phyloP scores from a whole-genome alignment of 1,140 invertebrate species.

The Brachionus asplanchnoidis region DNA sequence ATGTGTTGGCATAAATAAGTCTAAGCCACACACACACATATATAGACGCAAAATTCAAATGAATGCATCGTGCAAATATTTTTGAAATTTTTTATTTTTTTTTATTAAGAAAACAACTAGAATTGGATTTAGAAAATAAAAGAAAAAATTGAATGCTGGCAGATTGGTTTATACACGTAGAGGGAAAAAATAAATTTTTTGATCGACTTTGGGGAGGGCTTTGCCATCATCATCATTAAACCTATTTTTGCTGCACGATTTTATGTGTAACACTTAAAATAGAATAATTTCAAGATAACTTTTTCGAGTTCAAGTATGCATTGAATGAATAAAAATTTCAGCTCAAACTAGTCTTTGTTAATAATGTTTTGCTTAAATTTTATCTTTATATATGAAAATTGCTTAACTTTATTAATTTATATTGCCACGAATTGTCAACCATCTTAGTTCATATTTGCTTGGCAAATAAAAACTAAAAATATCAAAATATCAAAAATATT shows the following conservation, averaged over 20 bases:
- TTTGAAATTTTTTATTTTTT: neutral
- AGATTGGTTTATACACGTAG: conserved; percentile 4
- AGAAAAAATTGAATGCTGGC: neutral
- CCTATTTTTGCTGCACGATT: neutral
- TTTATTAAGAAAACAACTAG: neutral
- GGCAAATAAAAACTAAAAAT: neutral
- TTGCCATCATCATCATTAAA: conserved; percentile 23
- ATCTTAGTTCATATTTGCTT: neutral
- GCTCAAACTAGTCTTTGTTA: neutral
- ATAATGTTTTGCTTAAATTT: neutral
- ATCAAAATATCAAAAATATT: neutral
- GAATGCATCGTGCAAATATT: conserved; percentile 13
- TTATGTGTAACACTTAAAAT: neutral
- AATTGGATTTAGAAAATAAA: neutral
- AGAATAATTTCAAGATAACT: neutral
- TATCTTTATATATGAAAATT: neutral
- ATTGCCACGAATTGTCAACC: neutral
- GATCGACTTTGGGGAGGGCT: neutral
- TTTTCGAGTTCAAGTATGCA: neutral
- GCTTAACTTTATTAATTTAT: neutral
- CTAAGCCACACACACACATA: neutral
- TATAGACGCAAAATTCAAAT: neutral
- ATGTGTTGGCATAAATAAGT: conserved; percentile 40
- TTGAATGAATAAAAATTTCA: neutral
- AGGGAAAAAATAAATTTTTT: neutral